A percentile compares a stretch with the other conserved stretches of the same genome.
These are phyloP conservation scores for Heliocidaris erythrogramma DNA, from an alignment of 35 echinoderm and acorn worm genomes.

Conservation along the genomic window DNA sequence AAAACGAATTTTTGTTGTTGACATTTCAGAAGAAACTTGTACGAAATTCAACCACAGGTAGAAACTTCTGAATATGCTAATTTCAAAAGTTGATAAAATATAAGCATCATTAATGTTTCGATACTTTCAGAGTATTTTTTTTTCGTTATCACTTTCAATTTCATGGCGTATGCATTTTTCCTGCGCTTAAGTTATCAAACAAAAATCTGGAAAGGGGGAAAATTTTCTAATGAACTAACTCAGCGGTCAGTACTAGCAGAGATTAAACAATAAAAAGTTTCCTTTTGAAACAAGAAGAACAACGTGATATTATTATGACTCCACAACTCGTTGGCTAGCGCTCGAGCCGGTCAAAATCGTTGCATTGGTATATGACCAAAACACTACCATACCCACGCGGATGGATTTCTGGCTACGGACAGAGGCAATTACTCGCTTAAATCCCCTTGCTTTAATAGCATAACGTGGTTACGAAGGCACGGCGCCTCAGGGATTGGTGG, in stretches of 20 bases:
- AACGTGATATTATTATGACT: neutral
- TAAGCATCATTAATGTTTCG: neutral
- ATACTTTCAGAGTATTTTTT: too few relatives aligned
- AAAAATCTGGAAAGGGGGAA: neutral
- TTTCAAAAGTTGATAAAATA: neutral
- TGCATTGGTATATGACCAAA: neutral
- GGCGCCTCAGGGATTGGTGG: neutral
- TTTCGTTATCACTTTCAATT: too few relatives aligned
- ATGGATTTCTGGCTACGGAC: neutral
- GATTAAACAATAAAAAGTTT: neutral
- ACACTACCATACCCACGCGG: neutral
- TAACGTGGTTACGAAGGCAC: neutral
- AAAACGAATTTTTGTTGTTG: too few relatives aligned
- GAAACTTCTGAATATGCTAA: too few relatives aligned
- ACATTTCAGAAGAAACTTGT: too few relatives aligned
- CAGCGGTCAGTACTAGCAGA: neutral
- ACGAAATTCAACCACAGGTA: too few relatives aligned
- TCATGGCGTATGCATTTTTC: too few relatives aligned
- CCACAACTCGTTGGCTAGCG: neutral
- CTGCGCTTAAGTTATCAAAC: too few relatives aligned
- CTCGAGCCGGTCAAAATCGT: neutral
- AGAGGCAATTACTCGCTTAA: conserved; percentile 21
- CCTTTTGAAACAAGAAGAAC: neutral
- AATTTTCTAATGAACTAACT: neutral
- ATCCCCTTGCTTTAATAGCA: conserved; percentile 1